A percentile compares a stretch with the other conserved stretches of the same genome.
Evolutionary conservation across 2,888 invertebrate genomes (phyloP).

Genomic region (Coenonympha arcania): DNA sequence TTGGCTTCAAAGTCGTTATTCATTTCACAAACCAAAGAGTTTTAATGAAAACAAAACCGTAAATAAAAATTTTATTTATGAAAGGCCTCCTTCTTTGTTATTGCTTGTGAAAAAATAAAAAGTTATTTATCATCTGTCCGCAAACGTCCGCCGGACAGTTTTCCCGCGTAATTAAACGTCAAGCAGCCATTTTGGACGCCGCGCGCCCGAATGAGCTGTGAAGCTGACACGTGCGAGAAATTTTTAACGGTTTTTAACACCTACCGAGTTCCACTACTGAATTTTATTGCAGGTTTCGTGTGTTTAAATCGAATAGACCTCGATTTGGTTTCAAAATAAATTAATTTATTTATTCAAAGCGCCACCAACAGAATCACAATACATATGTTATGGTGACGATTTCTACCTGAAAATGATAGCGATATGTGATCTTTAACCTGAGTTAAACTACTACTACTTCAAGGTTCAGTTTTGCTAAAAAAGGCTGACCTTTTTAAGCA

Average conservation of each 20-base stretch:
- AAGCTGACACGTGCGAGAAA: slow-evolving; percentile 19
- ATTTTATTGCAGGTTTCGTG: neutral
- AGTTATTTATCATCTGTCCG: slow-evolving; percentile 21
- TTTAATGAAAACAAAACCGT: neutral
- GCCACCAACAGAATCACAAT: no score
- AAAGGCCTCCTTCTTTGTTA: neutral
- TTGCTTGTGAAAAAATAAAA: slow-evolving; percentile 12
- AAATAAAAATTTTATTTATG: slow-evolving; percentile 6
- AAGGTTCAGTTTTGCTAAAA: no score
- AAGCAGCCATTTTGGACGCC: slow-evolving; percentile 46
- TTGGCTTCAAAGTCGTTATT: no score
- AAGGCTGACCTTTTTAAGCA: no score
- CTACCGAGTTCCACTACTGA: neutral
- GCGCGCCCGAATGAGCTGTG: slow-evolving; percentile 35
- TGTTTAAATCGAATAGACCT: no score
- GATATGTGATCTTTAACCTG: no score
- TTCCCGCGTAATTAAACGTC: slow-evolving; percentile 61
- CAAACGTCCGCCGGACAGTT: slow-evolving; percentile 32
- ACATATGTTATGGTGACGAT: no score
- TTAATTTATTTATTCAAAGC: no score
- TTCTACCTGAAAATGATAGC: no score
- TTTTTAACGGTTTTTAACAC: slow-evolving; percentile 18
- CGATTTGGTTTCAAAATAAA: no score
- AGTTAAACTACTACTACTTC: no score
- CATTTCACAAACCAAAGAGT: no score